These are phyloP conservation scores for Echiichthys vipera DNA, from an alignment of 2,797 vertebrate species.

Conservation along the genomic window DNA sequence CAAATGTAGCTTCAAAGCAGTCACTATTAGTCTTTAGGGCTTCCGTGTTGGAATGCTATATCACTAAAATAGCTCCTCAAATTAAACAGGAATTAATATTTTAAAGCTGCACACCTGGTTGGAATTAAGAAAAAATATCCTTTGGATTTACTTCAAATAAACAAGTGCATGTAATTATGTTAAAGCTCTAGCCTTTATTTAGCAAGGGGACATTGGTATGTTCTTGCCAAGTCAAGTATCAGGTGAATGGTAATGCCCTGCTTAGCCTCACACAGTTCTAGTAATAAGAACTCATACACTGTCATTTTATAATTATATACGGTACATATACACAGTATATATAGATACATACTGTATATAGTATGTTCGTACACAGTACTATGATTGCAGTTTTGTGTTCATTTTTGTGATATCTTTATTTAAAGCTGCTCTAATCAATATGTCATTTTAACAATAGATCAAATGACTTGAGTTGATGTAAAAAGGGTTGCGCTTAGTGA, in stretches of 20 bases:
- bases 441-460: background rate
- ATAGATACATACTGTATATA: no score
- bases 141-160: slow-evolving; percentile 35
- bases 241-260: background rate
- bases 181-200: slow-evolving; percentile 27
- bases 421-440: background rate
- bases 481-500: background rate
- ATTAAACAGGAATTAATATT: slow-evolving; percentile 46
- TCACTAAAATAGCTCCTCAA: slow-evolving; percentile 39
- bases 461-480: background rate
- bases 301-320: background rate
- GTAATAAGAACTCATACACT: background rate
- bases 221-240: background rate
- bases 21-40: background rate
- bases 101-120: slow-evolving; percentile 42
- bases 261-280: background rate
- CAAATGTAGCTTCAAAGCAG: slow-evolving; percentile 22
- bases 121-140: slow-evolving; percentile 39
- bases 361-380: no score
- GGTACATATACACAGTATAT: no score
- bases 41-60: slow-evolving; percentile 12
- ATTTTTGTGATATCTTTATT: background rate
- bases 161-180: slow-evolving; percentile 28
- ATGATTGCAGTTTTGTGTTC: background rate
- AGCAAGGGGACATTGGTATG: background rate